Evolutionary conservation across 2,888 invertebrate genomes (phyloP), one percentile per base, ranked within the genome.

Genomic region (Orchestes rusci): DNA sequence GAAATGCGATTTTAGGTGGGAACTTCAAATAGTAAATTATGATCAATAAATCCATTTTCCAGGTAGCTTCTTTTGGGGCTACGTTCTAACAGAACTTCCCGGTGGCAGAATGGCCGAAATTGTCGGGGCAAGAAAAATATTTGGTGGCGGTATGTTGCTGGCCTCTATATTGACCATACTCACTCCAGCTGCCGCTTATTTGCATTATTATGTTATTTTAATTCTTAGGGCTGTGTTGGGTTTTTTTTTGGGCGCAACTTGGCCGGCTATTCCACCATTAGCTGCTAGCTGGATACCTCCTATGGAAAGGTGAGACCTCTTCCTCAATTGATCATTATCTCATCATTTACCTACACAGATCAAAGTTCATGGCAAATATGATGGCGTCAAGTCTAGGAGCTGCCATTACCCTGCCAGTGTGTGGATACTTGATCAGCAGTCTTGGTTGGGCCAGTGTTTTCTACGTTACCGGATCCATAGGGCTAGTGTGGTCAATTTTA

Each of bases 231-330:
- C 52, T 3, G 44, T 50, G 3, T 33, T 52, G 12, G 69, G 67
- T 7, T 67, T 66, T 59, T 68, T 67, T 51, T 56, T 77, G 73
- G 87, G 90, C 37, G 91, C 87, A 10, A 88, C 90, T 5, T 95
- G 93, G 84, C 95, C 95, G 0, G 88, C 93, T 4, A 91, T 94
- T 61, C 87, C 91, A 47, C 87, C 91, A 3, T 82, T 96, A 77
- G 90, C 91, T 28, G 88, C 92, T 4, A 82, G 84, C 52, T 96
- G 95, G 95, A 88, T 94, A 46, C 94, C 94, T 4, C 93, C 93
- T 8, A 78, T 85, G 74, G 94, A 96, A 65, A 78, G 94, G 53
- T 48, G 16, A n/a, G n/a, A n/a, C n/a, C n/a, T n/a, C n/a, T n/a
- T n/a, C 17, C 5, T 19, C 4, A 33, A 12, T 13, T 16, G 16